Evolutionary conservation across 2,113 vertebrate genomes (phyloP).

Genomic region (Amphilophus citrinellus): DNA sequence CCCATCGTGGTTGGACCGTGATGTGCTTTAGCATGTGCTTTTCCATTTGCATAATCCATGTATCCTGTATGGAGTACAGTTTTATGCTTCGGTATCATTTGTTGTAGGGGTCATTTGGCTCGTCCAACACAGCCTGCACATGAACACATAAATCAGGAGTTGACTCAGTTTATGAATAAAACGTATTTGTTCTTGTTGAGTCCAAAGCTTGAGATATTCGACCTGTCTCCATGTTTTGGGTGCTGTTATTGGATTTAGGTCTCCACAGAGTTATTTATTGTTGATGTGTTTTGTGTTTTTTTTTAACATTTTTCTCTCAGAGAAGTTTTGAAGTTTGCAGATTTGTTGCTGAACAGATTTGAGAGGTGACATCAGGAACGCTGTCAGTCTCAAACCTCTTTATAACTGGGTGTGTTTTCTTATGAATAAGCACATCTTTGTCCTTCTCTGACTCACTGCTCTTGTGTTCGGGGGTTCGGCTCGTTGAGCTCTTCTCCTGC

Average conservation of each 20-base stretch:
- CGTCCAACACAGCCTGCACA: too few species aligned
- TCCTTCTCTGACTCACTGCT: background rate
- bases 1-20: rapidly evolving
- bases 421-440: background rate
- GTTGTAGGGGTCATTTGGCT: too few species aligned
- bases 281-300: background rate
- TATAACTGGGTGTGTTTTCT: background rate
- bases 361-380: background rate
- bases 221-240: background rate
- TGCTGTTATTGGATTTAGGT: background rate
- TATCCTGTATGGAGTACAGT: too few species aligned
- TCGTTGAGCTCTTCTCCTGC: constrained; percentile 1
- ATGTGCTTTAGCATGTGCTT: background rate
- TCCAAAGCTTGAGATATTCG: background rate
- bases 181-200: background rate
- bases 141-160: too few species aligned
- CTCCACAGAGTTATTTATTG: background rate
- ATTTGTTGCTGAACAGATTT: background rate
- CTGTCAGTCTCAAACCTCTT: background rate
- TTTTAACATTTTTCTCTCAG: background rate
- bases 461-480: background rate
- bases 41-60: too few species aligned
- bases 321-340: background rate
- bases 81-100: too few species aligned
- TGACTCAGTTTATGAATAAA: background rate